Conservation (phyloP, 2,888 invertebrate species). For the Alloplasta piceator region DNA sequence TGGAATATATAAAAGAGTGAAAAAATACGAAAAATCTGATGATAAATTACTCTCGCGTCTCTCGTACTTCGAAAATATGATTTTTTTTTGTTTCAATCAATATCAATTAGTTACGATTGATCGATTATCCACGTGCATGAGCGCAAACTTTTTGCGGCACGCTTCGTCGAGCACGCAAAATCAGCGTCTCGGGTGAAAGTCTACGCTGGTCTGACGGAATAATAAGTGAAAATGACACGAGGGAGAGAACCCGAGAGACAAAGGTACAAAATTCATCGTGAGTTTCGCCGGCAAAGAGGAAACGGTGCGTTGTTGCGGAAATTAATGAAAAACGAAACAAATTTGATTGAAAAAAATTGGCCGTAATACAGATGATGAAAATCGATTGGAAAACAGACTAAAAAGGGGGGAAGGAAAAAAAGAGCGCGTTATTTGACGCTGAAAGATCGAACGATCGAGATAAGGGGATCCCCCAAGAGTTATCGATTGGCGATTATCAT, state of each 20-base stretch:
- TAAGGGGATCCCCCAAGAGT: conserved; percentile 65
- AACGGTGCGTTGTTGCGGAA: conserved; percentile 43
- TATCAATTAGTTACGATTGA: conserved; percentile 54
- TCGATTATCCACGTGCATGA: conserved; percentile 59
- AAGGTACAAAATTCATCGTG: conserved; percentile 42
- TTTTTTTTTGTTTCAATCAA: conserved; percentile 40
- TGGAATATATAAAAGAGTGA: not conserved
- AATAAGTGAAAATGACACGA: not conserved
- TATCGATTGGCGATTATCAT: conserved; percentile 78
- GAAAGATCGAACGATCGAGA: conserved; percentile 70
- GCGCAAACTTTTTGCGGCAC: conserved; percentile 28
- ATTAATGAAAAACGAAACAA: conserved; percentile 18
- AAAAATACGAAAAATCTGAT: conserved; percentile 35
- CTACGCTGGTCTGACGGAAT: not conserved
- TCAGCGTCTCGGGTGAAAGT: conserved; percentile 51
- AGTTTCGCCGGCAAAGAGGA: conserved; percentile 12
- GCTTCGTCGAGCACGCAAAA: conserved; percentile 57
- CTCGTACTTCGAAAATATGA: not conserved
- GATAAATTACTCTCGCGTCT: conserved; percentile 46
- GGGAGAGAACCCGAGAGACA: conserved; percentile 13
- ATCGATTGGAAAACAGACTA: conserved; percentile 29
- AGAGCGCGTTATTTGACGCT: conserved; percentile 69
- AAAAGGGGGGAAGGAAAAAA: conserved; percentile 13
- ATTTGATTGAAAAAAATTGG: not conserved
- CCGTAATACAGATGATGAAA: not conserved